These are phyloP conservation scores for Zeus faber DNA, from an alignment of 2,113 vertebrate species.

Conservation along the genomic window DNA sequence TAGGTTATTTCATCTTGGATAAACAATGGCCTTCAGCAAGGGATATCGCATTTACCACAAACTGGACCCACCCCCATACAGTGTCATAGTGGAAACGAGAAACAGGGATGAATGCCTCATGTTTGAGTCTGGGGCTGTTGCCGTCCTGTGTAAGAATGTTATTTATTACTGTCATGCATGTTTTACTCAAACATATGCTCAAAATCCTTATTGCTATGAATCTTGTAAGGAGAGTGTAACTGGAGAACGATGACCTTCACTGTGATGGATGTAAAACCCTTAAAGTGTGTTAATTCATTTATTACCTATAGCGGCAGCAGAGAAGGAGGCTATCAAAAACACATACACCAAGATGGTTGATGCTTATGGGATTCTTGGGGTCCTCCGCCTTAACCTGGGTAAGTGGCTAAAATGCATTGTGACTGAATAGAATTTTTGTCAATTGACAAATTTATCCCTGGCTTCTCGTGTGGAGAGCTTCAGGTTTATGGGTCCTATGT, in stretches of 20 bases:
- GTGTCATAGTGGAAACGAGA: slow-evolving; percentile 90
- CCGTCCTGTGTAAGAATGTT: slow-evolving; percentile 88
- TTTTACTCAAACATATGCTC: not conserved
- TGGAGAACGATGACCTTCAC: not conserved
- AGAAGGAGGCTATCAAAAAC: slow-evolving; percentile 93
- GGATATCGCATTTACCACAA: slow-evolving; percentile 96
- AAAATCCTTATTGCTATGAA: not conserved
- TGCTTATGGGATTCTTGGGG: slow-evolving; percentile 93
- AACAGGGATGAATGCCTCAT: slow-evolving; percentile 92
- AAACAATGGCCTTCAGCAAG: slow-evolving; percentile 96
- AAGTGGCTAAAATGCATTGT: slow-evolving; percentile 66
- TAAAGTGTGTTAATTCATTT: not conserved
- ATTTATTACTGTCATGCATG: not conserved
- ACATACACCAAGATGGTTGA: slow-evolving; percentile 91
- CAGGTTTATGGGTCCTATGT: slow-evolving; percentile 9
- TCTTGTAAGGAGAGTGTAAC: too few relatives aligned
- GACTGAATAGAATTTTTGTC: too few relatives aligned
- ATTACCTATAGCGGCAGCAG: slow-evolving; percentile 80
- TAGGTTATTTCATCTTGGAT: slow-evolving; percentile 43
- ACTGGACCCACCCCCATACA: slow-evolving; percentile 93
- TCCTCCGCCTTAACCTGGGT: slow-evolving; percentile 94
- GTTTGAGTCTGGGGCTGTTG: slow-evolving; percentile 95
- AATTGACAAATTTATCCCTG: too few relatives aligned
- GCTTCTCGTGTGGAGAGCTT: slow-evolving; percentile 3
- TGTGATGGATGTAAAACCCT: not conserved